Evolutionary conservation across 2,113 vertebrate species (phyloP).

Genomic region (Trinectes maculatus): DNA sequence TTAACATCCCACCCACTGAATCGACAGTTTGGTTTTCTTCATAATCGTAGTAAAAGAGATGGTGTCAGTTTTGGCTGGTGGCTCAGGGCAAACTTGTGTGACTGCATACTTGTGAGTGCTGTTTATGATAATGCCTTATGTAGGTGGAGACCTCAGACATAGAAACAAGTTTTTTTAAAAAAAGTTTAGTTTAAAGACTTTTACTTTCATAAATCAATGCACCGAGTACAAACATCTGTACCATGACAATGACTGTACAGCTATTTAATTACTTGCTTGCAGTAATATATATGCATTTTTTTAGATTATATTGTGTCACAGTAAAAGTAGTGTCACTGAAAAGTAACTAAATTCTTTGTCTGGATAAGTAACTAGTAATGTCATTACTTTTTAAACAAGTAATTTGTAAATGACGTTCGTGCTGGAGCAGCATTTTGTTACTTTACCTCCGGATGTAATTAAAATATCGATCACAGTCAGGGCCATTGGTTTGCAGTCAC

Average conservation of each 20-base stretch:
- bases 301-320: no score
- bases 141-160: not conserved
- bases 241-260: no score
- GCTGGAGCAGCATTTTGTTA: not conserved
- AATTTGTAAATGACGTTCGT: not conserved
- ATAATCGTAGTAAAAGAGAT: not conserved
- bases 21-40: conserved; percentile 7
- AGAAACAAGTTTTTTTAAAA: no score
- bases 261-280: no score
- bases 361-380: no score
- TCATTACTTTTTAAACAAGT: no score
- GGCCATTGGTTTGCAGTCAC: conserved; percentile 90
- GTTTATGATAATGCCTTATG: not conserved
- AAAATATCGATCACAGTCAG: conserved; percentile 92
- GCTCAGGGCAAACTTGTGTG: not conserved
- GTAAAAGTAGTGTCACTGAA: no score
- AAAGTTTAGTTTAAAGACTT: no score
- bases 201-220: no score
- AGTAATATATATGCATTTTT: no score
- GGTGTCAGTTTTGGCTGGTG: not conserved
- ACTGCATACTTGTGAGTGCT: not conserved
- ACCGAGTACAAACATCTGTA: no score
- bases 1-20: not conserved
- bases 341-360: no score
- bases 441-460: conserved; percentile 90